Evolutionary conservation across 53 echinoderm and acorn worm species (phyloP).

Genomic region (Astropecten irregularis): DNA sequence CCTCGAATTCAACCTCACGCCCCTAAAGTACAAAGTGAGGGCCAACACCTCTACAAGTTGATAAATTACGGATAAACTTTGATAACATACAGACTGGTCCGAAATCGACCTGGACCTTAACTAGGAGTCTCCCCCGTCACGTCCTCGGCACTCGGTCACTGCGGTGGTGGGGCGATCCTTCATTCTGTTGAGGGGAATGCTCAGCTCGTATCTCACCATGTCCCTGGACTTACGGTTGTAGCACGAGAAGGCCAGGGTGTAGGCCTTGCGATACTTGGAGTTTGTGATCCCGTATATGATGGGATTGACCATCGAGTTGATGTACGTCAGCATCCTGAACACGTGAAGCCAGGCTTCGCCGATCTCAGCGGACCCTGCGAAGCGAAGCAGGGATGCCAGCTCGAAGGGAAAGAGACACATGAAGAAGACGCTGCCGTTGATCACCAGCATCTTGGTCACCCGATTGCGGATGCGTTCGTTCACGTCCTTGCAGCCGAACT

Average conservation of each 20-base stretch:
- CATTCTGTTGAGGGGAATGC: slow-evolving; percentile 36
- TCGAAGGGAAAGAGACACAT: slow-evolving; percentile 46
- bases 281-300: slow-evolving; percentile 60
- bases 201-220: slow-evolving; percentile 19
- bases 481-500: slow-evolving; percentile 50
- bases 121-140: slow-evolving; percentile 35
- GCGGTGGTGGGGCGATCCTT: slow-evolving; percentile 31
- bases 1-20: background rate
- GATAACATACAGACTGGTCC: background rate
- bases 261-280: slow-evolving; percentile 58
- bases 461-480: slow-evolving; percentile 44
- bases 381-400: slow-evolving; percentile 20
- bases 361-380: background rate
- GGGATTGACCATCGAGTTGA: slow-evolving; percentile 57
- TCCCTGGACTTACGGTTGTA: slow-evolving; percentile 4
- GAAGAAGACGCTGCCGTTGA: slow-evolving; percentile 47
- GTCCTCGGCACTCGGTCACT: slow-evolving; percentile 37
- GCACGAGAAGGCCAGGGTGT: slow-evolving; percentile 27
- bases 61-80: background rate
- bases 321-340: slow-evolving; percentile 43
- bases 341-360: slow-evolving; percentile 10
- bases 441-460: slow-evolving; percentile 51
- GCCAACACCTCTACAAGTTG: background rate
- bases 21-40: background rate
- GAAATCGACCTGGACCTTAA: background rate